phyloP scores from a whole-genome alignment of 1,140 invertebrate genomes.

The Vanessa atalanta region DNA sequence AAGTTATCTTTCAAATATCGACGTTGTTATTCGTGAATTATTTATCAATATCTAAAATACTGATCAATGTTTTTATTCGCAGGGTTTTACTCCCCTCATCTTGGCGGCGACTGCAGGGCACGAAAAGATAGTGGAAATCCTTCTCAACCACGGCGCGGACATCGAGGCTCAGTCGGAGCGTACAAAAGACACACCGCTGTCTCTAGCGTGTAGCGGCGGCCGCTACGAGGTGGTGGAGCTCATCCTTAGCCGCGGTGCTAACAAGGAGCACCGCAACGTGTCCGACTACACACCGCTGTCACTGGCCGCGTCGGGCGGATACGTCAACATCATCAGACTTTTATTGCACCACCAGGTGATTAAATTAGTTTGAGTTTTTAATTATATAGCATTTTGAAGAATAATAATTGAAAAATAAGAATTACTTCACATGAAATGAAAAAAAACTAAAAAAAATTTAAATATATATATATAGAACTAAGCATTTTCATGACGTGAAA shows the following conservation, averaged over 20 bases:
- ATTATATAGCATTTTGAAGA: too few species aligned
- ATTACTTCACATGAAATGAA: too few species aligned
- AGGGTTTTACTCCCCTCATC: slow-evolving; percentile 97
- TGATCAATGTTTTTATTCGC: slow-evolving; percentile 10
- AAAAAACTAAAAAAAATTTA: too few species aligned
- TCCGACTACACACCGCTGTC: slow-evolving; percentile 99
- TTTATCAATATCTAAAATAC: not conserved
- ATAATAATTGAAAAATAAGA: too few species aligned
- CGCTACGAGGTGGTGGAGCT: slow-evolving; percentile 97
- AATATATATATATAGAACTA: too few species aligned
- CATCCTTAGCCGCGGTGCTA: slow-evolving; percentile 92
- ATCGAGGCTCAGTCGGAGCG: slow-evolving; percentile 99
- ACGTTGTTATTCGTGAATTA: not conserved
- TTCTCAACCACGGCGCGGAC: slow-evolving; percentile 95
- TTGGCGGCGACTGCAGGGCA: slow-evolving; percentile 98
- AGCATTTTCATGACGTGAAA: too few species aligned
- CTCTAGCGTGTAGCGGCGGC: slow-evolving; percentile 98
- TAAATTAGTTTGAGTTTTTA: not conserved
- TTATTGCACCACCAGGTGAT: slow-evolving; percentile 87
- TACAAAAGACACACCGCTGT: slow-evolving; percentile 99
- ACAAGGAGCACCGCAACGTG: slow-evolving; percentile 99
- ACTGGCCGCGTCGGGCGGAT: slow-evolving; percentile 98
- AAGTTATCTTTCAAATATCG: not conserved
- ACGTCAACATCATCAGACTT: slow-evolving; percentile 99
- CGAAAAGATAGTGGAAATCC: slow-evolving; percentile 95